Evolutionary conservation across 1,140 invertebrate species (phyloP), one percentile per base, ranked within the genome.

Genomic region (Listronotus oregonensis): DNA sequence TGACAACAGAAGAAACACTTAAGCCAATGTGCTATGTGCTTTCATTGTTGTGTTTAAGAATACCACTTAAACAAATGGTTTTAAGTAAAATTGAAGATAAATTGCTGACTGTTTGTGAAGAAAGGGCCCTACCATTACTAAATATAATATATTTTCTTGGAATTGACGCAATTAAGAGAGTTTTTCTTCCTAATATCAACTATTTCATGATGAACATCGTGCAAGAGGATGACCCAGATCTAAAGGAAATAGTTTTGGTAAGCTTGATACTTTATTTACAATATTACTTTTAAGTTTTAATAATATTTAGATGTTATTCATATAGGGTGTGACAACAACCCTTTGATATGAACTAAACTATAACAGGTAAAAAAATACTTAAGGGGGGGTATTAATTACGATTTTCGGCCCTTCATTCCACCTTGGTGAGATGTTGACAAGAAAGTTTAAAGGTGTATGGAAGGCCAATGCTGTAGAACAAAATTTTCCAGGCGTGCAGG

Each of bases 11-110:
- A 39, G 69, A 73, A 52, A 51, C 74, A n/a, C 44, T 77, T 7
- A 73, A 73, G 66, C 67, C 71, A 27, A 76, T 77, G 70, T 76
- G 77, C 58, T 68, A 21, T 56, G 58, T 71, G 9, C 62, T 78
- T 32, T 68, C 71, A 18, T 67, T 75, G 32, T 52, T 78, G 17
- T 77, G 73, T 63, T 31, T 67, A 59, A 65, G 77, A n/a, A 27
- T 47, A 32, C 66, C 75, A 27, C 55, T 76, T 14, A 66, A 61
- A 49, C 66, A 75, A 55, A 66, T 74, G 15, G 69, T 71, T 44
- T 58, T 76, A 11, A 59, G 34, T 27, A 78, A 75, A 68, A 63
- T 77, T 11, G 61, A 69, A 39, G 65, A 71, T 46, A 74, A 76
- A 69, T 42, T 77, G 12, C 10, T 39, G 1, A 51, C 67, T 39